Evolutionary conservation across 64 coral and sea anemone genomes (phyloP).

Genomic region (Trachythela sp.): DNA sequence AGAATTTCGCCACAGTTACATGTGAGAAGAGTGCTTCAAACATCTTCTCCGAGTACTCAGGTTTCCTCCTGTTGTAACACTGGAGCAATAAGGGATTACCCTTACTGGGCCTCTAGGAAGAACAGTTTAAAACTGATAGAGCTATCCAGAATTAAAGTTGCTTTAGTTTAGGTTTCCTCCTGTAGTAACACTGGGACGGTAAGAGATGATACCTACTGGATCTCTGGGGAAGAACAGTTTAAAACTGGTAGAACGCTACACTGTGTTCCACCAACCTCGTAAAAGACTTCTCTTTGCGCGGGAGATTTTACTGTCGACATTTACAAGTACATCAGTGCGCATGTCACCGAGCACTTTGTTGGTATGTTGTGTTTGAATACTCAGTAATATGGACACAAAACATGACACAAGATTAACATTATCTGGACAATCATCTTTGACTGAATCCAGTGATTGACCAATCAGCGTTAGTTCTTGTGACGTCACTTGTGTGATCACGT

Average conservation of each 20-base stretch:
- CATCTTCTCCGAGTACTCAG: too few relatives aligned
- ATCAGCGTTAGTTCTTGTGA: constrained; percentile 61
- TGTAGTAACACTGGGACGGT: too few relatives aligned
- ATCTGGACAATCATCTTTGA: constrained; percentile 12
- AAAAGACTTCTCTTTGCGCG: constrained; percentile 35
- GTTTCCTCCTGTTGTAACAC: too few relatives aligned
- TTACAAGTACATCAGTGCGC: constrained; percentile 54
- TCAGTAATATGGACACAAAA: constrained; percentile 89
- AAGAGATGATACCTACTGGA: too few relatives aligned
- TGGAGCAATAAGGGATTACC: too few relatives aligned
- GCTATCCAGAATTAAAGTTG: too few relatives aligned
- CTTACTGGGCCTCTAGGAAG: too few relatives aligned
- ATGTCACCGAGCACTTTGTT: constrained; percentile 69
- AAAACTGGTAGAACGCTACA: neutral
- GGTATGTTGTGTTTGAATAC: constrained; percentile 67
- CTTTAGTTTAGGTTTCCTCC: too few relatives aligned
- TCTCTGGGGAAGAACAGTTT: too few relatives aligned
- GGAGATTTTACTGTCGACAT: constrained; percentile 57
- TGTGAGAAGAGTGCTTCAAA: too few relatives aligned
- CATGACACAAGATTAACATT: constrained; percentile 66
- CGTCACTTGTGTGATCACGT: constrained; percentile 53
- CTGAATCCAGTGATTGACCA: constrained; percentile 78
- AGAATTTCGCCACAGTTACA: too few relatives aligned
- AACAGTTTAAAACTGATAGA: too few relatives aligned
- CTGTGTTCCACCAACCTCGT: neutral